Evolutionary conservation across 2,797 vertebrate genomes (phyloP), one percentile per base, ranked within the genome.

Genomic region (Enteromius afrohamiltoni): DNA sequence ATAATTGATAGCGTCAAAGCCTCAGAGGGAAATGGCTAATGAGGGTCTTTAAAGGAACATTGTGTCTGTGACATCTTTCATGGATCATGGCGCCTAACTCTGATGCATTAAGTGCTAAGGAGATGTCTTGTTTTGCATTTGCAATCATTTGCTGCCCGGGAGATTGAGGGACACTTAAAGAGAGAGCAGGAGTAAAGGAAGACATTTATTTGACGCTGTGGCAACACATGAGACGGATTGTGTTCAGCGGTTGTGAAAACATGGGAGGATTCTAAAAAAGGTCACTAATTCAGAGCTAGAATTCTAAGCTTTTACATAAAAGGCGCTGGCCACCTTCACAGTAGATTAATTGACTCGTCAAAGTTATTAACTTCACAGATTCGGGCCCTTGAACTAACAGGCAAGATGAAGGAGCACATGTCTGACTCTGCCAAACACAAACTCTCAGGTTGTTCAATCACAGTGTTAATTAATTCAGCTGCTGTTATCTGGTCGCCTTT

Each of bases 101-200:
- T 88, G 87, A 89, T 88, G 74, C 86, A 86, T 90, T 87, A 84
- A 90, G 84, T 90, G 89, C 85, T 79, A 31, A 81, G 34, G 83
- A 89, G 86, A 91, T 86, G 77, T 89, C 87, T 91, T 91, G 86
- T 91, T 91, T 91, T 88, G 89, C 90, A 89, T 89, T 90, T 86
- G 79, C 86, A 88, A 88, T 92, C 73, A 90, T 91, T 91, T 88
- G 79, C 82, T 55, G 74, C 58, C 53, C 71, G 68, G 74, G 87
- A 86, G 80, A 89, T 83, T 77, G 79, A 79, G 69, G 75, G 83
- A 86, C 79, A 80, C 9, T 71, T 34, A 55, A 60, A 64, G 16
- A 74, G 62, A 3, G 37, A 45, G 26, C 13, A 34, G 21, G 26
- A 42, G 64, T 19, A 21, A 11, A 26, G 45, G 9, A 68, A 76